A percentile compares a stretch with the other conserved stretches of the same genome.
Evolutionary conservation across 37 sponge, comb jelly and placozoan genomes (phyloP).

Genomic region (Halisarca cf. caerulea): DNA sequence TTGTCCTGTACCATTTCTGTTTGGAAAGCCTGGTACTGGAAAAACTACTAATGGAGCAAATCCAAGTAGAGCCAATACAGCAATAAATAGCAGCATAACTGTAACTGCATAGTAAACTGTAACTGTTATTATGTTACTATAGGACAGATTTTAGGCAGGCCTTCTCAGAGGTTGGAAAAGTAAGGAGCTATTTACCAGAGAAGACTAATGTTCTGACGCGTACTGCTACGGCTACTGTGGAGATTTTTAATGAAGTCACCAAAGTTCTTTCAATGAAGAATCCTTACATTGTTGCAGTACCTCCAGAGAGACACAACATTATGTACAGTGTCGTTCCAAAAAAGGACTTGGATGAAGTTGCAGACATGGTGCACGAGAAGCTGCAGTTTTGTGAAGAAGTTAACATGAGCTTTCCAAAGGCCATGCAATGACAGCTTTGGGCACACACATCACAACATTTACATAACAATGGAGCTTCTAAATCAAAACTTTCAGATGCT

Average conservation of each 20-base stretch:
- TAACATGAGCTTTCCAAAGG: too few species aligned
- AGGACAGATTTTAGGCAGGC: slow-evolving; percentile 21
- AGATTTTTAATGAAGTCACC: neutral
- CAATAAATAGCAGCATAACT: too few species aligned
- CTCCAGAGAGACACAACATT: slow-evolving; percentile 21
- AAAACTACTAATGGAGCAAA: slow-evolving; percentile 10
- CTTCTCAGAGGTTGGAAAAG: slow-evolving; percentile 6
- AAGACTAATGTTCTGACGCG: neutral
- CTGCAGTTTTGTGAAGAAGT: too few species aligned
- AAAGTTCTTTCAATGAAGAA: neutral
- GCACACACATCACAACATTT: too few species aligned
- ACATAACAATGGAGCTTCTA: too few species aligned
- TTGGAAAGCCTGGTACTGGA: too few species aligned
- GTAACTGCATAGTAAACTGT: too few species aligned
- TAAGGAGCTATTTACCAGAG: neutral
- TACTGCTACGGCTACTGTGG: slow-evolving; percentile 13
- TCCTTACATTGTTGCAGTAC: neutral
- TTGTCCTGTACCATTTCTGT: too few species aligned
- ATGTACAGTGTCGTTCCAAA: slow-evolving; percentile 21
- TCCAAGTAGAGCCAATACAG: neutral
- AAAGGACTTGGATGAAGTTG: too few species aligned
- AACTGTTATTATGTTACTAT: neutral
- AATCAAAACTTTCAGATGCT: too few species aligned
- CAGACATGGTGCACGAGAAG: too few species aligned
- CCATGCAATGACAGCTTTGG: too few species aligned